Percentiles rank a stretch among this genome's conserved stretches.
phyloP scores from a whole-genome alignment of 2,888 invertebrate genomes.

The Agonum fuliginosum region DNA sequence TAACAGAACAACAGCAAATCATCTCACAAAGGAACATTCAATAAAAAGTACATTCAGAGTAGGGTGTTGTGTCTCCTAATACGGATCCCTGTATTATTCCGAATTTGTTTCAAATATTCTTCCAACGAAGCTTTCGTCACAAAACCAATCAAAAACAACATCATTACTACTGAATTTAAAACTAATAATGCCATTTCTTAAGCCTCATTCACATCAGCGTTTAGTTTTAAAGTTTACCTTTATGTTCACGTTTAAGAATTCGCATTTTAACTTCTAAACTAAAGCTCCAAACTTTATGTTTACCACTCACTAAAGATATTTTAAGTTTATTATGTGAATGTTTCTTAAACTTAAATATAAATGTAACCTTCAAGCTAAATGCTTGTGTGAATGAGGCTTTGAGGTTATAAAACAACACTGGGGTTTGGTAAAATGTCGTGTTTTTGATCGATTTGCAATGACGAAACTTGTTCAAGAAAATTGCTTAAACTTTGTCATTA shows the following conservation, averaged over 20 bases:
- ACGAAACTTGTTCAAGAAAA: conserved; percentile 34
- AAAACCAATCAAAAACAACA: neutral
- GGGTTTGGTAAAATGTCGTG: neutral
- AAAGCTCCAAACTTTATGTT: no score
- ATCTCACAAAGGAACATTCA: conserved; percentile 56
- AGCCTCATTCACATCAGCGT: no score
- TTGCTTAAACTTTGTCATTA: conserved; percentile 44
- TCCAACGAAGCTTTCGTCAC: conserved; percentile 22
- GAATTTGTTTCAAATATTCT: conserved; percentile 71
- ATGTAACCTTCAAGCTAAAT: no score
- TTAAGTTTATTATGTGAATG: no score
- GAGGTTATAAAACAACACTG: no score
- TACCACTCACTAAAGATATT: no score
- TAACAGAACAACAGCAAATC: conserved; percentile 58
- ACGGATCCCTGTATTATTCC: conserved; percentile 73
- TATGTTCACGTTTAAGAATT: no score
- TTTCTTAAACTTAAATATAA: no score
- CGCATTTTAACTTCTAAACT: no score
- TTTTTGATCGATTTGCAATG: conserved; percentile 1
- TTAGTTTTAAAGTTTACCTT: no score
- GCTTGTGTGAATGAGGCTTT: no score
- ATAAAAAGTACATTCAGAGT: conserved; percentile 56
- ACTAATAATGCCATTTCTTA: no score
- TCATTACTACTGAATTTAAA: neutral
- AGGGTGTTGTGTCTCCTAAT: conserved; percentile 37